Conservation (phyloP, 1,140 invertebrate genomes). For the Ruditapes philippinarum region DNA sequence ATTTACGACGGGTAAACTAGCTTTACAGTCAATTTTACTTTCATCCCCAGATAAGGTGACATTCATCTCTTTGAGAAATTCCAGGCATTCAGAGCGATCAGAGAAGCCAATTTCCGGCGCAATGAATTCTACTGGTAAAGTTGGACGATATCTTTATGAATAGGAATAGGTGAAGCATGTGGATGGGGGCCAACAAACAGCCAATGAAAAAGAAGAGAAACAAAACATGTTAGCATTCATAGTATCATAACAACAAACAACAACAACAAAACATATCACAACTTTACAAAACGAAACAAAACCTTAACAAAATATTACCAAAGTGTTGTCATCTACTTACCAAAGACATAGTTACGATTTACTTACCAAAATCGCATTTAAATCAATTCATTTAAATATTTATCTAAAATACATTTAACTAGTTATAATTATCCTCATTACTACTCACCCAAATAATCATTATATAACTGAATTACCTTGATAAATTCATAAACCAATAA, state of each 20-base stretch:
- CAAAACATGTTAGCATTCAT: constrained; percentile 87
- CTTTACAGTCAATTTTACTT: constrained; percentile 94
- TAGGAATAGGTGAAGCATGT: constrained; percentile 62
- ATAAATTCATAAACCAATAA: too few relatives aligned
- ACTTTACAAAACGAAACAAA: too few relatives aligned
- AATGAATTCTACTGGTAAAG: constrained; percentile 94
- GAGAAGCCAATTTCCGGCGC: constrained; percentile 95
- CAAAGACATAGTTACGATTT: not conserved
- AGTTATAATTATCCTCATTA: too few relatives aligned
- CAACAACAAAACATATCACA: too few relatives aligned
- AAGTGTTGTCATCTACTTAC: too few relatives aligned
- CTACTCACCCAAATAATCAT: too few relatives aligned
- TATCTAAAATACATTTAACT: too few relatives aligned
- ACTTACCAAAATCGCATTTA: not conserved
- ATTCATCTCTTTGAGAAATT: constrained; percentile 94
- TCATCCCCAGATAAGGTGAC: constrained; percentile 92
- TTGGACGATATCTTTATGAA: constrained; percentile 95
- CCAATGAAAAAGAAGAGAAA: constrained; percentile 85
- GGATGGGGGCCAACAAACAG: constrained; percentile 66
- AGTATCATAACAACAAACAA: constrained; percentile 38
- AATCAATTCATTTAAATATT: too few relatives aligned
- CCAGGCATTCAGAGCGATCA: constrained; percentile 92
- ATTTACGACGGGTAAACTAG: constrained; percentile 73
- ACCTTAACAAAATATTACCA: too few relatives aligned
- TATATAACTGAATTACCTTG: too few relatives aligned